These are phyloP conservation scores for Anorthoa munda DNA, from an alignment of 2,888 invertebrate genomes.

Conservation along the genomic window DNA sequence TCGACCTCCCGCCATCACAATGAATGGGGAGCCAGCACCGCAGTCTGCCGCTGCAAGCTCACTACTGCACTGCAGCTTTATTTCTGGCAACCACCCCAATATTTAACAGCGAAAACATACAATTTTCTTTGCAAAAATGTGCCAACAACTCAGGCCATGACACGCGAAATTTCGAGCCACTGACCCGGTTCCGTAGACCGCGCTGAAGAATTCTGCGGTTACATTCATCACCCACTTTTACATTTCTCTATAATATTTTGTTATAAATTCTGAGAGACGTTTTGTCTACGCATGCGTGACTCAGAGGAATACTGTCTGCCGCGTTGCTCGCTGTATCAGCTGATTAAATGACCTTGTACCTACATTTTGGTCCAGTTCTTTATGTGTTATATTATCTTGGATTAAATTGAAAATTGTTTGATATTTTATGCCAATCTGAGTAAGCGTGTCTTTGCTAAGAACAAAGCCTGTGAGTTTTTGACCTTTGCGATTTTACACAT, in stretches of 20 bases:
- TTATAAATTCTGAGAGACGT: slow-evolving; percentile 42
- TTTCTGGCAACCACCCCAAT: slow-evolving; percentile 87
- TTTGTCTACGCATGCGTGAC: slow-evolving; percentile 64
- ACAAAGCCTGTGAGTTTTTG: slow-evolving; percentile 48
- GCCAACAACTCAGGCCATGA: slow-evolving; percentile 70
- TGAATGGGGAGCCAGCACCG: slow-evolving; percentile 83
- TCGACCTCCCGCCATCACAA: slow-evolving; percentile 84
- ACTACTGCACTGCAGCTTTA: slow-evolving; percentile 90
- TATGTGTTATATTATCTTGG: slow-evolving; percentile 13
- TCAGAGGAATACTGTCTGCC: slow-evolving; percentile 39
- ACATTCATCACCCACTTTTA: slow-evolving; percentile 55
- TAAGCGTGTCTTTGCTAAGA: slow-evolving; percentile 15
- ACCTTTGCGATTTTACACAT: slow-evolving; percentile 48
- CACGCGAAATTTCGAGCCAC: slow-evolving; percentile 71
- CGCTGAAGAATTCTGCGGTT: slow-evolving; percentile 59
- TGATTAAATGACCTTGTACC: slow-evolving; percentile 65
- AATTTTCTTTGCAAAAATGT: slow-evolving; percentile 71
- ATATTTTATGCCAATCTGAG: background rate
- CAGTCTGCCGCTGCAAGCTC: slow-evolving; percentile 87
- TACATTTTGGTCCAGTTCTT: slow-evolving; percentile 59
- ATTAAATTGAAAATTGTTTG: slow-evolving; percentile 31
- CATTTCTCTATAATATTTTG: slow-evolving; percentile 51
- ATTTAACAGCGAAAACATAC: slow-evolving; percentile 71
- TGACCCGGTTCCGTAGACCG: slow-evolving; percentile 74
- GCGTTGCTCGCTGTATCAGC: slow-evolving; percentile 56